Base-by-base conservation (phyloP, 2,888 invertebrate genomes). In the Sinopyrophorus schimmeli region DNA sequence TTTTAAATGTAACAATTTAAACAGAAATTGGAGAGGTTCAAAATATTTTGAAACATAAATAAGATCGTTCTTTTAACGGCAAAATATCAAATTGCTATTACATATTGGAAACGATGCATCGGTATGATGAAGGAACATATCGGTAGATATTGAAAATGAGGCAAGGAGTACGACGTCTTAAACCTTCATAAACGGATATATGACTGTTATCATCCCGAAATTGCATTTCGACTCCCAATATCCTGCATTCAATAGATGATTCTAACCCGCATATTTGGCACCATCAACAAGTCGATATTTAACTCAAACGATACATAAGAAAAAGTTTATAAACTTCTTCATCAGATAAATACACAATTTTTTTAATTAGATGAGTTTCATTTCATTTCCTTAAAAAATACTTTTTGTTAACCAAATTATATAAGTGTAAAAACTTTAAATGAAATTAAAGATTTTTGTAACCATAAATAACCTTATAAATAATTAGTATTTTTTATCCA, bases 141-240 rank as follows among this genome's bases (percentile, higher is more conserved):
- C 30, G 30, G 23, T 17, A 35, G 32, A 42, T 39, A 48, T 30
- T 37, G 48, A 35, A 48, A 41, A 48, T 48, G 42, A 37, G 35
- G 40, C 10, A 18, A 23, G 11, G 27, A 34, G 20, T 21, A 35
- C 26, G 24, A 23, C 37, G 40, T 42, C 41, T 47, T 35, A 48
- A 20, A 41, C 40, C 35, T 41, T 34, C 37, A 35, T 48, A 41
- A 48, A 48, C 34, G 48, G 41, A 48, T 48, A 48, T 48, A 42
- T 32, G 48, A 37, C 41, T 41, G 48, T 48, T 48, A 48, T 48
- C 35, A 32, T 26, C 35, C 27, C 41, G 41, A 48, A 42, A 48
- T 48, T 48, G 41, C 41, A 39, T 34, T 47, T 48, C 48, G 41
- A 42, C 26, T 35, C 31, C 12, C 44, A 26, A 44, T 37, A 40